Conservation (phyloP, 1,140 invertebrate genomes). For the Vollenhovia emeryi region DNA sequence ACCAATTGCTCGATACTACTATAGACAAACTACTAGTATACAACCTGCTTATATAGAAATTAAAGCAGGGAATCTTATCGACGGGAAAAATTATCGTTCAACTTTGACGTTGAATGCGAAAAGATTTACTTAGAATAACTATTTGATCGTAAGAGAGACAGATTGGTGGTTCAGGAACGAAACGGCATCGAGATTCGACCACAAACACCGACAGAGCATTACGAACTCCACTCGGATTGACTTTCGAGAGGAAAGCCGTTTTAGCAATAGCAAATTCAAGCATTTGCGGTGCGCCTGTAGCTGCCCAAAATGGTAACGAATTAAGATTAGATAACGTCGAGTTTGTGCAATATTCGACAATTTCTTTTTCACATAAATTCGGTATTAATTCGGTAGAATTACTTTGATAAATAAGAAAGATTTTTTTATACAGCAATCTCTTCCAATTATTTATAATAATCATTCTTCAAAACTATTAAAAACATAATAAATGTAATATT, state of each 20-base stretch:
- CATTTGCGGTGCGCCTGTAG: constrained; percentile 28
- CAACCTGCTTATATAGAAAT: constrained; percentile 2
- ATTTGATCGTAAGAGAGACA: constrained; percentile 29
- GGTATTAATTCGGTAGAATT: neutral
- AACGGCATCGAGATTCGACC: constrained; percentile 20
- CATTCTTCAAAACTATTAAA: neutral
- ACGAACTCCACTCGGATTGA: constrained; percentile 48
- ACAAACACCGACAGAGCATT: constrained; percentile 57
- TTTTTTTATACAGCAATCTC: neutral
- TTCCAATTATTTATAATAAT: neutral
- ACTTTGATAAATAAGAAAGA: neutral
- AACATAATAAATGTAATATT: neutral
- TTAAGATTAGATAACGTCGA: constrained; percentile 25
- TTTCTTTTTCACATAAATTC: neutral
- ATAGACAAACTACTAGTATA: too few species aligned
- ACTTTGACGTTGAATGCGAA: neutral
- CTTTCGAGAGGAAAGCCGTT: constrained; percentile 23
- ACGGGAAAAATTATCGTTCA: neutral
- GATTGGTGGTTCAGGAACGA: constrained; percentile 37
- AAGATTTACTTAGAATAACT: constrained; percentile 26
- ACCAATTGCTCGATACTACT: too few species aligned
- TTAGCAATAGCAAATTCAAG: constrained; percentile 39
- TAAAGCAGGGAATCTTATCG: neutral
- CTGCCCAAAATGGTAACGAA: constrained; percentile 23
- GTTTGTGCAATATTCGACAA: neutral